Base-by-base conservation (phyloP, 2,797 vertebrate genomes). In the Periophthalmus magnuspinnatus region DNA sequence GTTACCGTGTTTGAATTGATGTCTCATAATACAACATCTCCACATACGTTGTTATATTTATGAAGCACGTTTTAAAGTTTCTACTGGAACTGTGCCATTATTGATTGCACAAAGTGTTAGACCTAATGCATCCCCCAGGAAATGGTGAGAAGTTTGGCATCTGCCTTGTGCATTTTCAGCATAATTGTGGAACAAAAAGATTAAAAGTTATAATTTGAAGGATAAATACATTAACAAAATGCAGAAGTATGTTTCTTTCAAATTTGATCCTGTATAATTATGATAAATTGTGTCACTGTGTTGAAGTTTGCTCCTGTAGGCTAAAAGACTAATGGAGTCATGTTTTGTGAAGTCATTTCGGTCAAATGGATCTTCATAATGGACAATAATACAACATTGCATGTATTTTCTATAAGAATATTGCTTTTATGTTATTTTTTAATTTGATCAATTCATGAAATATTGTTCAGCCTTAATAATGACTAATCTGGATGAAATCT, bases 41-140 rank as follows among this genome's bases (percentile, higher is more conserved):
- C 67, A 45, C 21, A 64, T 67, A 22, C 76, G 57, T 78, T 87
- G 14, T 73, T 85, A 79, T 80, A 84, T 89, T 86, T 54, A 86
- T 84, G 56, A 74, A 67, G 69, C 69, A 17, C 67, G 72, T 69
- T 71, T 80, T 81, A 76, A 69, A 79, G 69, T 22, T 38, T 61
- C 72, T 21, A 13, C 81, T 61, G 73, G 41, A 80, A 69, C 58
- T 24, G 65, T 60, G 71, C 67, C 34, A 1, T 55, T 54, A 82
- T 82, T 73, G 75, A 89, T 81, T 3, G 16, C 50, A 69, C 76
- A 74, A 65, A 68, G 70, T 72, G 72, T 76, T 33, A n/a, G 24
- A 57, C 32, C n/a, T 81, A 82, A 84, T 77, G 71, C 70, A 38
- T 75, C 66, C 72, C 69, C 0, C 63, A 58, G 77, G 76, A 77